Base-by-base conservation (phyloP, 2,113 vertebrate species). In the Circaetus cinerascens region DNA sequence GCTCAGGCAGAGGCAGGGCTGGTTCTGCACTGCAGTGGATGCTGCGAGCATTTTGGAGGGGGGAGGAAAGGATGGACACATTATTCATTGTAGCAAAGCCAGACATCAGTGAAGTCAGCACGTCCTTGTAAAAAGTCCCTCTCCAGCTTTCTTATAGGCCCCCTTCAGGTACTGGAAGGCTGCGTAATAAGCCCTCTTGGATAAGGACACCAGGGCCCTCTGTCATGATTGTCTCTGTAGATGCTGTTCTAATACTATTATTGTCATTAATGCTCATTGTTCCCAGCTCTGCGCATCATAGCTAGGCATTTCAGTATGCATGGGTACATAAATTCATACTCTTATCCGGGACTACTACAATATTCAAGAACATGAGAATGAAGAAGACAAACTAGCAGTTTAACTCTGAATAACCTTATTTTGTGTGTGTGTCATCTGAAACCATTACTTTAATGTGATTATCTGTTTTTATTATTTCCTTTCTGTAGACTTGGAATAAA, bases 381-480 rank as follows among this genome's bases (percentile, higher is more conserved):
- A 94, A 91, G 71, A 96, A 96, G 96, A 97, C 62, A 96, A 96
- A 95, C 73, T 95, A 95, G 86, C 93, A 91, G 91, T 92, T 97
- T 97, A 97, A 91, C 93, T 95, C 90, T 53, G 55, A 91, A 95
- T 96, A 97, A 97, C 93, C 91, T 93, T 96, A 95, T 95, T 96
- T 89, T 75, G 66, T 94, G 69, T 68, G 77, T 57, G 83, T 95
- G 89, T 88, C 91, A 96, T 95, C 87, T 76, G 74, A 97, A 96
- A 93, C 87, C 89, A 82, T 95, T 89, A 94, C 66, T 96, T 95
- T 93, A 97, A 96, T 91, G 69, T 38, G 91, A 97, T 96, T 97
- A 95, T 95, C 94, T 89, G 73, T 59, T 97, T 96, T 97, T 96
- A 97, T 96, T 93, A 91, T 96, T 97, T 96, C 91, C 94, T 97